Evolutionary conservation across 2,797 vertebrate species (phyloP), one percentile per base, ranked within the genome.

Genomic region (Thaleichthys pacificus): DNA sequence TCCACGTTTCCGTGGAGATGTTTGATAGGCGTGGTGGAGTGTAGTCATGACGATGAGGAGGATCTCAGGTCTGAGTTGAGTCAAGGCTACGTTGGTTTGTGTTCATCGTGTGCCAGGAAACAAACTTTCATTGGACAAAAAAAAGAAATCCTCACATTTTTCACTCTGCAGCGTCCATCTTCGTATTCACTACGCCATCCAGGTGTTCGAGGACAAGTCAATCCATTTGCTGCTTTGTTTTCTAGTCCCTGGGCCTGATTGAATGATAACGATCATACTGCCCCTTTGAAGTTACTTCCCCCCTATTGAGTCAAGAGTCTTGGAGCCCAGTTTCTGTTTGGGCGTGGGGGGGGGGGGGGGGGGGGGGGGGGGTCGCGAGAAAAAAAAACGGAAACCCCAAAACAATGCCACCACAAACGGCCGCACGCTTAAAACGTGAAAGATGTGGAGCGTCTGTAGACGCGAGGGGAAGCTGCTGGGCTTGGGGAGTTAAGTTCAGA

Each of bases 401-500:
- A 51, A 51, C 12, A 8, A 51, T 19, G 6, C 32, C 35, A 15
- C 19, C 14, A 61, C 8, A 58, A 58, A 58, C n/a, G 57, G 21
- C 32, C 8, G n/a, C 21, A 15, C 14, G 38, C n/a, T n/a, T 15
- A 14, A 17, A 57, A 35, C 6, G 32, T 28, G 54, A 58, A 69
- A 75, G 73, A 69, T 54, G 17, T 32, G 28, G 57, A 65, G 70
- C 77, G 73, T 79, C 77, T 74, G 56, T 19, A 78, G 77, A 76
- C 51, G 67, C 64, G 63, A 80, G 54, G 65, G 57, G 84, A 76
- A 3, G 8, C 32, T 35, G 72, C 57, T 11, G 66, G 65, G 64
- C 89, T 87, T 82, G 74, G 68, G 70, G 70, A 81, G 78, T 85
- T 68, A 75, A 80, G 77, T 73, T 68, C 4, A 35, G 6, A 47